phyloP scores from a whole-genome alignment of 2,888 invertebrate genomes.

The Campoplex capitator region DNA sequence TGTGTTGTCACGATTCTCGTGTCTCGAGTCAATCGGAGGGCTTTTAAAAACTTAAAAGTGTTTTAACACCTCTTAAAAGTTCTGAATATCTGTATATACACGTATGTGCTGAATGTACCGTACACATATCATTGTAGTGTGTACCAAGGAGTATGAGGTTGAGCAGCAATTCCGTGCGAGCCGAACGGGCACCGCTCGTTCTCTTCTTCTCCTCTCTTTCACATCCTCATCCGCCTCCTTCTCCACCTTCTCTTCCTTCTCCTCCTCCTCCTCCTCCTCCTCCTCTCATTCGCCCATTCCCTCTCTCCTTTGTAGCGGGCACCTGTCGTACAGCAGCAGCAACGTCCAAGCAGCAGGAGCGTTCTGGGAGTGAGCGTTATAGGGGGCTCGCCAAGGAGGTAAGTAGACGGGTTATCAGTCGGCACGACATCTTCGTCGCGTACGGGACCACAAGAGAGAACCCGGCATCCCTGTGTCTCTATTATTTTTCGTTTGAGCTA shows the following conservation, averaged over 20 bases:
- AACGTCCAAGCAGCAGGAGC: slow-evolving; percentile 59
- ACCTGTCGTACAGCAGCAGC: slow-evolving; percentile 78
- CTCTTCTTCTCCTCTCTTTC: slow-evolving; percentile 57
- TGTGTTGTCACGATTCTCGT: not conserved
- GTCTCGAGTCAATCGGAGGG: not conserved
- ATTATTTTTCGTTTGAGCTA: slow-evolving; percentile 43
- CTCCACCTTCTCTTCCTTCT: slow-evolving; percentile 53
- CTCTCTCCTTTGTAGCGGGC: slow-evolving; percentile 76
- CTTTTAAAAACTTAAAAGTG: slow-evolving; percentile 24
- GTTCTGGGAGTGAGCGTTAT: slow-evolving; percentile 74
- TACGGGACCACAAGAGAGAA: slow-evolving; percentile 71
- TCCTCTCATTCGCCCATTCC: slow-evolving; percentile 73
- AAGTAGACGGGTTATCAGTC: slow-evolving; percentile 84
- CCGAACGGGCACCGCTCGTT: slow-evolving; percentile 58
- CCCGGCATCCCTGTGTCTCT: slow-evolving; percentile 58
- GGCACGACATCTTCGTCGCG: slow-evolving; percentile 83
- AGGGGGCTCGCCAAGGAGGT: slow-evolving; percentile 80
- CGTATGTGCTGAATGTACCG: slow-evolving; percentile 7
- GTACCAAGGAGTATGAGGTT: slow-evolving; percentile 37
- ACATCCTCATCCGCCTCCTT: slow-evolving; percentile 69
- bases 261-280: slow-evolving; percentile 44
- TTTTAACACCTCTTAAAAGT: slow-evolving; percentile 39
- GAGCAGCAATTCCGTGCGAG: slow-evolving; percentile 54
- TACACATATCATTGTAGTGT: slow-evolving; percentile 18
- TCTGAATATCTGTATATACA: not conserved